These are phyloP conservation scores for Leucopsar rothschildi DNA, from an alignment of 2,113 vertebrate genomes.

Conservation along the genomic window DNA sequence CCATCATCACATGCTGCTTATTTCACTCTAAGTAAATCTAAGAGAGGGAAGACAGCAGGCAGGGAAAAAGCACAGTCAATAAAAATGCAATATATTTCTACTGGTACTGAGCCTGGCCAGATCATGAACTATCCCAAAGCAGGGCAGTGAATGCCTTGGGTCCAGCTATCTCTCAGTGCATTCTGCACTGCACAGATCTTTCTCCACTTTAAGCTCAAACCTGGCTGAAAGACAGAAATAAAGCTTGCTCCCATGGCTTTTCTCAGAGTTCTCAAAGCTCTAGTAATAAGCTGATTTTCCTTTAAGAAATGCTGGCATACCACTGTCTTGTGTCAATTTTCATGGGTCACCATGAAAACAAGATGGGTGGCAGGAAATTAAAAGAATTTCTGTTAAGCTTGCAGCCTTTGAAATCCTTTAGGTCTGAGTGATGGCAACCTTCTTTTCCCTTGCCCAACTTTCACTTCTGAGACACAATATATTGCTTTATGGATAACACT, in stretches of 20 bases:
- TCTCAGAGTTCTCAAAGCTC: conserved; percentile 13
- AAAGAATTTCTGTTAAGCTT: conserved; percentile 70
- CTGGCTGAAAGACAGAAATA: neutral
- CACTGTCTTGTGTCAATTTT: conserved; percentile 44
- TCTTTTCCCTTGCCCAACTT: conserved; percentile 54
- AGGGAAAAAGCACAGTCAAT: neutral
- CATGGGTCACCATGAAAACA: conserved; percentile 63
- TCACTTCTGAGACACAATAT: conserved; percentile 54
- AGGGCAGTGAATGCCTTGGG: neutral
- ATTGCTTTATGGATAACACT: conserved; percentile 39
- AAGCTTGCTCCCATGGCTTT: conserved; percentile 2
- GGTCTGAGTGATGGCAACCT: conserved; percentile 54
- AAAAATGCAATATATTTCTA: neutral
- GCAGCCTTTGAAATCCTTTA: conserved; percentile 70
- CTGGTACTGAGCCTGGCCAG: neutral
- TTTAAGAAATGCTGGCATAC: neutral
- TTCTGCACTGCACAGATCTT: neutral
- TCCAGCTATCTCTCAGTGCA: neutral
- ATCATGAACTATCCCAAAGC: neutral
- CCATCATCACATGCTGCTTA: neutral
- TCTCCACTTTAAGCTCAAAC: neutral
- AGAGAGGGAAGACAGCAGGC: neutral
- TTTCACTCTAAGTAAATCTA: neutral
- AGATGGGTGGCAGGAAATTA: conserved; percentile 58
- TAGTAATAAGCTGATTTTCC: neutral